Conservation (phyloP, 1,140 invertebrate genomes). For the Aplysia californica region DNA sequence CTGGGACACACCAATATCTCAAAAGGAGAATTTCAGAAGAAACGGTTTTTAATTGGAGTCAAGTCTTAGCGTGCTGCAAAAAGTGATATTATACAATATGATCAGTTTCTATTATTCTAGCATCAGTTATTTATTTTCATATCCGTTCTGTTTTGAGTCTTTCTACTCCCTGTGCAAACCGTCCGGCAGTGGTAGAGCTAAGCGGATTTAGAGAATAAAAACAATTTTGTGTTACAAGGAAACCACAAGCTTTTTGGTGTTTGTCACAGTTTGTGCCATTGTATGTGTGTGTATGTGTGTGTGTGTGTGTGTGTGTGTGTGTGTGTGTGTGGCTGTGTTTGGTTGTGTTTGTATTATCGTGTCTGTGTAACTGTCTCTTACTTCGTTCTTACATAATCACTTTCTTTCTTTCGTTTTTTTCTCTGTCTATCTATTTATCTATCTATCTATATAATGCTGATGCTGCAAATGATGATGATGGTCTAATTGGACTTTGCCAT, state of each 20-base stretch:
- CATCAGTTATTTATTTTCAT: neutral
- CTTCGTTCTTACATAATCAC: neutral
- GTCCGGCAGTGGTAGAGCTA: no score
- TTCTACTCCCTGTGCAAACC: neutral
- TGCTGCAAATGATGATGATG: no score
- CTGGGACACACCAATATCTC: no score
- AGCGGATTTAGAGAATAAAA: no score
- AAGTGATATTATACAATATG: neutral
- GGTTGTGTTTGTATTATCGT: neutral
- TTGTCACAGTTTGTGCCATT: neutral
- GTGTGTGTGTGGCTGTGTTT: neutral
- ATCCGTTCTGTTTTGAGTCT: neutral
- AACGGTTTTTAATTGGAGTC: no score
- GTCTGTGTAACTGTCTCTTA: neutral
- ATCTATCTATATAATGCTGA: no score
- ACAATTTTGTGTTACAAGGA: neutral
- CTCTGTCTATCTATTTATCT: no score
- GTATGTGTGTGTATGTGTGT: neutral
- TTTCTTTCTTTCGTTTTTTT: no score
- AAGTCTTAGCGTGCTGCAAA: neutral
- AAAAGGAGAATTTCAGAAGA: no score
- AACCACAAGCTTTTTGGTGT: neutral
- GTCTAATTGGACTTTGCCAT: no score
- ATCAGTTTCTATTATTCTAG: neutral
- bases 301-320: neutral